Evolutionary conservation across 2,888 invertebrate genomes (phyloP).

Genomic region (Allacma fusca): DNA sequence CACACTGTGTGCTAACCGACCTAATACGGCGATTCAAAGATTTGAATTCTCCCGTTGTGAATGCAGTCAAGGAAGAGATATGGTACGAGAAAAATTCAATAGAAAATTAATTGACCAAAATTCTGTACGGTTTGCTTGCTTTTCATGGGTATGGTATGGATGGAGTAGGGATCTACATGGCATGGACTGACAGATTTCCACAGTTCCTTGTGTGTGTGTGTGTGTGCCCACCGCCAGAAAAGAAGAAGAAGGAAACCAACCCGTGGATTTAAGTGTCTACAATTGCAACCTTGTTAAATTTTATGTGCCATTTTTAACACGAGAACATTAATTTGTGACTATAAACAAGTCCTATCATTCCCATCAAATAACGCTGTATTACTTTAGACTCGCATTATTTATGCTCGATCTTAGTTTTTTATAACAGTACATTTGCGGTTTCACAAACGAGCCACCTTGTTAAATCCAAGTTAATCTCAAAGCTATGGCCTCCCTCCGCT

Average conservation of each 20-base stretch:
- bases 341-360: slow-evolving; percentile 19
- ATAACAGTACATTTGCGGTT: slow-evolving; percentile 17
- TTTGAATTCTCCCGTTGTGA: background rate
- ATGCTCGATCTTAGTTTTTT: slow-evolving; percentile 8
- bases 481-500: slow-evolving; percentile 3
- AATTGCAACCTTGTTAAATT: slow-evolving; percentile 8
- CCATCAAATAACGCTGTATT: background rate
- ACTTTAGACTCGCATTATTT: slow-evolving; percentile 3
- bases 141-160: background rate
- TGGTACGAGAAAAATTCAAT: slow-evolving; percentile 8
- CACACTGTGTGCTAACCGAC: background rate
- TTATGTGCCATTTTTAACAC: slow-evolving; percentile 28
- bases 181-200: too few relatives aligned
- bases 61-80: slow-evolving; percentile 16
- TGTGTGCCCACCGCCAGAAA: too few relatives aligned
- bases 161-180: too few relatives aligned
- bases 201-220: too few relatives aligned
- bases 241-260: background rate
- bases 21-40: slow-evolving; percentile 12
- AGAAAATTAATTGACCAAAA: background rate
- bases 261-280: background rate
- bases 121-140: background rate
- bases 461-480: slow-evolving; percentile 8
- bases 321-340: slow-evolving; percentile 19
- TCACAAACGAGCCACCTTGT: slow-evolving; percentile 11